Base-by-base conservation (phyloP, 2,113 vertebrate species). In the Myxocyprinus asiaticus region DNA sequence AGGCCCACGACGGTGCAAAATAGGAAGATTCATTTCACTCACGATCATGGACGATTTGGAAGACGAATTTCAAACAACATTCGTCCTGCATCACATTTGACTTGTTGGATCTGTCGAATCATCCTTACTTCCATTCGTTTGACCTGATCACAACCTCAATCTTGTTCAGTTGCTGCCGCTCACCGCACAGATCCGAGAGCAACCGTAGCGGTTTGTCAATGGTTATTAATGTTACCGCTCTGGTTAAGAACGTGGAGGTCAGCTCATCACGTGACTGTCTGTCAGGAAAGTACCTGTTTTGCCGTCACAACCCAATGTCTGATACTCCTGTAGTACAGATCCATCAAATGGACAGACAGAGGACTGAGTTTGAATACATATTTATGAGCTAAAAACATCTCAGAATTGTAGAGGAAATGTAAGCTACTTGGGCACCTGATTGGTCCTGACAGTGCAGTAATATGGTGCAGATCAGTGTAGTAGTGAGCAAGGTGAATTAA, bases 401-500 rank as follows among this genome's bases (percentile, higher is more conserved):
- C 43, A 59, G 69, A 9, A 44, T 22, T n/a, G 55, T 6, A n/a
- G 11, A 48, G 47, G 50, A 64, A 76, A 70, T 5, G n/a, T 47
- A 33, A 73, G 63, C 33, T 53, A 64, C 59, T 74, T 44, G 56
- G 42, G 76, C 5, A 9, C 44, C 43, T 78, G 76, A 78, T 68
- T 82, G 58, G 56, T 56, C 9, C 44, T 48, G 45, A 11, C 48
- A 44, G 48, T 43, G 51, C 14, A 67, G 66, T 0, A 10, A 10
- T 7, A 12, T 33, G 14, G 55, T 56, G 55, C 11, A 56, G 14
- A 7, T 12, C 6, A 5, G 10, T 55, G 12, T 12, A 55, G 53
- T 14, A 15, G 12, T 5, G n/a, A 12, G 14, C 12, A 56, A 56
- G 14, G 55, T 56, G 9, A 45, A 59, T n/a, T 15, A 45, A 72